Base-by-base conservation (phyloP, 1,140 invertebrate species). In the Lordiphosa mommai region DNA sequence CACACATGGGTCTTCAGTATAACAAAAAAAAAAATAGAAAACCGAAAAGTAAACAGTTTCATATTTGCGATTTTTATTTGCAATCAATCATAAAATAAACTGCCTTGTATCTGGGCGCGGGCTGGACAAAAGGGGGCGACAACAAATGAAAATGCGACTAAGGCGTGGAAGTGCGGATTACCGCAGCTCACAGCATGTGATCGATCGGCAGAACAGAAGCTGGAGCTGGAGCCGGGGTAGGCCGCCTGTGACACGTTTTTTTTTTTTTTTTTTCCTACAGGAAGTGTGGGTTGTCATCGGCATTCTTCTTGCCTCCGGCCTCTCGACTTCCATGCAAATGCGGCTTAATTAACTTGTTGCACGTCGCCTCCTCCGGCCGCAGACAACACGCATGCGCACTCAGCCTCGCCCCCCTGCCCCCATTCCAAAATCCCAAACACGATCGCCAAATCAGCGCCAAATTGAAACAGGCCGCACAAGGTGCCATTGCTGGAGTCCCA, bases 41-140 rank as follows among this genome's bases (percentile, higher is more conserved):
- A 69, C 55, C 74, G 36, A 72, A 80, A 82, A 82, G 72, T 84
- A 82, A 84, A 82, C 72, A 82, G 23, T 44, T 44, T 70, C 56
- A 82, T 84, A 72, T 82, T 82, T 82, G 77, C 77, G 72, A 82
- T 84, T 84, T 84, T 84, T 84, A 84, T 84, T 84, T 84, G 79
- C 77, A 84, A 84, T 84, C 77, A 84, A 84, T 84, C 77, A 84
- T 84, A 84, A 84, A 84, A 72, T 82, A 82, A 82, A 82, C 71
- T 84, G 76, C 77, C 71, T 82, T 52, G 58, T 52, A n/a, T n/a
- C n/a, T n/a, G n/a, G n/a, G n/a, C n/a, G n/a, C n/a, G n/a, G n/a
- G n/a, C n/a, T n/a, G 51, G 48, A 16, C 41, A 12, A 37, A 23
- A 82, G 84, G 72, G 77, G 72, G 68, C 66, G 76, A 66, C 20